Evolutionary conservation across 2,113 vertebrate genomes (phyloP).

Genomic region (Rhombomys opimus): DNA sequence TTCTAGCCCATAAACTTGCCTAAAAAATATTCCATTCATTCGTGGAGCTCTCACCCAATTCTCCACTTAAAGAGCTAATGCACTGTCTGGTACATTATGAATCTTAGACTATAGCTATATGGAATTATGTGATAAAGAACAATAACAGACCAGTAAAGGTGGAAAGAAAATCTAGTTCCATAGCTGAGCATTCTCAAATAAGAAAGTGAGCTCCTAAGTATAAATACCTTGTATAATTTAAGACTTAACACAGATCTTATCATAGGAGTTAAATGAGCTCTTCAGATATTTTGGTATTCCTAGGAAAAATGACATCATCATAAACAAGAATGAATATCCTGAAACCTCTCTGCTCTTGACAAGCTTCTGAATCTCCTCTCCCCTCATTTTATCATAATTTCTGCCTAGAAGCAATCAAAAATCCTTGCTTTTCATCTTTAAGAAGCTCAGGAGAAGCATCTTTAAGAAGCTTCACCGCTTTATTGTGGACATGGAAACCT

Average conservation of each 20-base stretch:
- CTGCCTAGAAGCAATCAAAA: not conserved
- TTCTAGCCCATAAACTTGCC: not conserved
- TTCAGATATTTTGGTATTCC: not conserved
- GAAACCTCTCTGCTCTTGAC: not conserved
- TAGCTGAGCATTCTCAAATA: constrained; percentile 2
- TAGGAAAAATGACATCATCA: not conserved
- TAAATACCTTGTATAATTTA: constrained; percentile 2
- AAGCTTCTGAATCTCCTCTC: not conserved
- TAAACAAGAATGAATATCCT: not conserved
- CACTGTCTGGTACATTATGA: not conserved
- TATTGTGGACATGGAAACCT: no score
- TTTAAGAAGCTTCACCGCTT: no score
- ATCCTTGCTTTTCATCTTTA: not conserved
- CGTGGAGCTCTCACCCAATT: not conserved
- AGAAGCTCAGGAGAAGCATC: no score
- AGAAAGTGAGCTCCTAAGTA: constrained; percentile 29
- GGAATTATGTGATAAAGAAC: not conserved
- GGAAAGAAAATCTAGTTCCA: not conserved
- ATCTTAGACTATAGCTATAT: not conserved
- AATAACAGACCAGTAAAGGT: not conserved
- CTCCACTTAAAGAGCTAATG: not conserved
- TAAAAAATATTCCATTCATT: not conserved
- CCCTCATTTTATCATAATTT: not conserved
- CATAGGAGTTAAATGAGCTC: not conserved
- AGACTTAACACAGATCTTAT: not conserved